phyloP scores from a whole-genome alignment of 2,797 vertebrate genomes.

The Aldrovandia affinis region DNA sequence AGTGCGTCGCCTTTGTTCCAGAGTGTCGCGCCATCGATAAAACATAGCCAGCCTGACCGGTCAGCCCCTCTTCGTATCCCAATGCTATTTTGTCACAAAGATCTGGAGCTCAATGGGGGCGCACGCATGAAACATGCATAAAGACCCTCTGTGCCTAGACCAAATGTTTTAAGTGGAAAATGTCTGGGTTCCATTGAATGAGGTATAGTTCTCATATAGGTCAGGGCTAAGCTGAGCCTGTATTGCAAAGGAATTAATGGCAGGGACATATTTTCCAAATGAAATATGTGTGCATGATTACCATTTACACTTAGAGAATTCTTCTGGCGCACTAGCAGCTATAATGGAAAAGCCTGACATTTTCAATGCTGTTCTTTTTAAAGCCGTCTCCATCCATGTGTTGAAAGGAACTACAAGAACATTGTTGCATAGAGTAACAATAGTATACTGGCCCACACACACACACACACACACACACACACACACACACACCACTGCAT shows the following conservation, averaged over 20 bases:
- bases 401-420: background rate
- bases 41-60: background rate
- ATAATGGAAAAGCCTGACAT: background rate
- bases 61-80: conserved; percentile 50
- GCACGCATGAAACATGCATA: background rate
- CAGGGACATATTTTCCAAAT: conserved; percentile 22
- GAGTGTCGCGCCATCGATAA: background rate
- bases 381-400: background rate
- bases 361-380: background rate
- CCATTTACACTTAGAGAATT: background rate
- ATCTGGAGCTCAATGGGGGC: conserved; percentile 22
- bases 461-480: too few relatives aligned
- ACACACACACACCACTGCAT: background rate
- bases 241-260: conserved; percentile 13
- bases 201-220: conserved; percentile 36
- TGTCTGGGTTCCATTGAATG: conserved; percentile 24
- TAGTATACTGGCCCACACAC: too few relatives aligned
- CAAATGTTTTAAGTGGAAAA: conserved; percentile 4
- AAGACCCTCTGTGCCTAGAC: background rate
- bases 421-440: background rate
- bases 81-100: conserved; percentile 24
- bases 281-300: conserved; percentile 35
- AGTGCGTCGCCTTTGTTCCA: background rate
- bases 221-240: conserved; percentile 47
- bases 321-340: background rate